Base-by-base conservation (phyloP, 1,140 invertebrate genomes). In the Campoletis sonorensis region DNA sequence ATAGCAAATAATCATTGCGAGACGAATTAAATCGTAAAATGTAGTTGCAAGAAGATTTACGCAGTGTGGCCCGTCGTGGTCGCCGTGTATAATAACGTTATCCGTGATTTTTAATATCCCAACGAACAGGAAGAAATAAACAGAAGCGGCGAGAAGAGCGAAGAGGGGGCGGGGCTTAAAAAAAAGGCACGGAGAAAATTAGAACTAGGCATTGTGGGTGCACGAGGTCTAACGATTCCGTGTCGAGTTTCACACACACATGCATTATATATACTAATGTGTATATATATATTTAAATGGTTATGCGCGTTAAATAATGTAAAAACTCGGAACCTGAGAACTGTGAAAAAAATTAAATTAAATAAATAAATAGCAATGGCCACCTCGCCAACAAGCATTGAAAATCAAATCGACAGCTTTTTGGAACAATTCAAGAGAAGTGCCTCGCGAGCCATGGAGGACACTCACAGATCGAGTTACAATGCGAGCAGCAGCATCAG, bases 321-420 rank as follows among this genome's bases (percentile, higher is more conserved):
- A 70, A 16, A 26, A 4, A 27, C 23, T 64, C 21, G 61, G 27
- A 2, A 0, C n/a, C 23, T 10, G 11, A 30, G 23, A 27, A 54
- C 26, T 54, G 15, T 18, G 49, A 77, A 23, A 37, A 77, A 33
- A n/a, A n/a, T n/a, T n/a, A 64, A 37, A 77, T 13, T 8, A 13
- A 26, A n/a, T 11, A 23, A 49, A 40, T 2, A 21, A 33, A 77
- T 16, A 40, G 67, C 30, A 76, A 95, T 95, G 94, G 94, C 94
- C 83, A 94, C 91, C 87, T 95, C 95, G 84, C 94, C 94, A 84
- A 94, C 93, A 81, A 95, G 94, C 81, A 95, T 96, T 88, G 96
- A 96, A 91, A 95, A 94, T 83, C 95, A 96, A 92, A 96, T 96
- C 91, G 96, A 96, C 93, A 95, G 94, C 92, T 96, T 96, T 91